These are phyloP conservation scores for Acrocephalus arundinaceus DNA, from an alignment of 2,113 vertebrate genomes.

Conservation along the genomic window DNA sequence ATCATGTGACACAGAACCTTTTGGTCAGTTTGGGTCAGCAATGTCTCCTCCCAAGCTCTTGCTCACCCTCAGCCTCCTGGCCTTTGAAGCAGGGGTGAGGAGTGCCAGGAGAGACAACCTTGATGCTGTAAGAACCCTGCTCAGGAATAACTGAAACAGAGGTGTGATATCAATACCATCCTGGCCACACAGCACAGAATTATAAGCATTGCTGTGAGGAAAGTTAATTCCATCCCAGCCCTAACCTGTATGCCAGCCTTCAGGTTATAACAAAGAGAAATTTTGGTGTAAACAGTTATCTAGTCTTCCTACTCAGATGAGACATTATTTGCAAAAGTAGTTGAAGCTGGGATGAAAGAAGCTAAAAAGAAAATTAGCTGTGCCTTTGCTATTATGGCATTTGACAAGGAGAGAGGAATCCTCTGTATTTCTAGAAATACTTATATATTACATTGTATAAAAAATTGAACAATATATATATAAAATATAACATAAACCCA, in stretches of 20 bases:
- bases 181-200: neutral
- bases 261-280: neutral
- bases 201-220: neutral
- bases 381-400: neutral
- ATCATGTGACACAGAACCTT: neutral
- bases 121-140: neutral
- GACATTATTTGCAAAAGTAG: neutral
- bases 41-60: neutral
- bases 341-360: neutral
- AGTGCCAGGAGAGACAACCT: neutral
- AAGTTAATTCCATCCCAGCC: neutral
- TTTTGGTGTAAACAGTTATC: neutral
- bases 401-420: neutral
- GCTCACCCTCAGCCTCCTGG: accelerated
- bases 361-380: neutral
- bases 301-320: neutral
- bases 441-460: neutral
- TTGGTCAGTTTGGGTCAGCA: neutral
- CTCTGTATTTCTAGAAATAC: neutral
- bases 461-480: neutral
- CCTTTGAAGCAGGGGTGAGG: neutral
- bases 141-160: neutral
- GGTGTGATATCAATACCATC: neutral
- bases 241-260: neutral
- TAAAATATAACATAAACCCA: neutral